These are phyloP conservation scores for Bombus huntii DNA, from an alignment of 1,140 invertebrate genomes.

Conservation along the genomic window DNA sequence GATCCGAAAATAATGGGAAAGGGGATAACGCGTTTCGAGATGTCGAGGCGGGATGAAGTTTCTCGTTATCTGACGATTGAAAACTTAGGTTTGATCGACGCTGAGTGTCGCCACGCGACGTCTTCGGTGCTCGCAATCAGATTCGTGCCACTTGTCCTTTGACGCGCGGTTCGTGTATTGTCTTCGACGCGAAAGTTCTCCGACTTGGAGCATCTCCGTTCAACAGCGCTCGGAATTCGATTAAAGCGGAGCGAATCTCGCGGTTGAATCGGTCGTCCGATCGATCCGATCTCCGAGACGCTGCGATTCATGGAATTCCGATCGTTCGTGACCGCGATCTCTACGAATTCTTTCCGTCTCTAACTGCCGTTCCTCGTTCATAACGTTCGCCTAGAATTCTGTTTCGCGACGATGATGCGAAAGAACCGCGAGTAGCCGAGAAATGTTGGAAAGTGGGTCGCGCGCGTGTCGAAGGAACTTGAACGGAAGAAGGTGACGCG, in stretches of 20 bases:
- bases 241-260: slow-evolving; percentile 48
- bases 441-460: slow-evolving; percentile 39
- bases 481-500: not conserved
- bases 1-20: not conserved
- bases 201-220: slow-evolving; percentile 43
- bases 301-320: slow-evolving; percentile 10
- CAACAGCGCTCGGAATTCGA: slow-evolving; percentile 50
- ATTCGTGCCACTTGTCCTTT: slow-evolving; percentile 22
- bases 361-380: too few relatives aligned
- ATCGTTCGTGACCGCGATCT: not conserved
- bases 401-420: not conserved
- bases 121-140: not conserved
- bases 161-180: slow-evolving; percentile 44
- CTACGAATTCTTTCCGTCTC: not conserved
- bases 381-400: slow-evolving; percentile 17
- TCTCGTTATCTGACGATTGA: slow-evolving; percentile 26
- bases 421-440: slow-evolving; percentile 6
- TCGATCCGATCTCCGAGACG: not conserved
- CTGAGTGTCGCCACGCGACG: not conserved
- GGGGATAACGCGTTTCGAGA: not conserved
- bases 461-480: not conserved
- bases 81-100: slow-evolving; percentile 6
- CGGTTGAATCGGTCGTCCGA: not conserved
- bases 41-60: not conserved
- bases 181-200: slow-evolving; percentile 35